A percentile compares a stretch with the other conserved stretches of the same genome.
Evolutionary conservation across 2,113 vertebrate species (phyloP).

Genomic region (Nibea albiflora): DNA sequence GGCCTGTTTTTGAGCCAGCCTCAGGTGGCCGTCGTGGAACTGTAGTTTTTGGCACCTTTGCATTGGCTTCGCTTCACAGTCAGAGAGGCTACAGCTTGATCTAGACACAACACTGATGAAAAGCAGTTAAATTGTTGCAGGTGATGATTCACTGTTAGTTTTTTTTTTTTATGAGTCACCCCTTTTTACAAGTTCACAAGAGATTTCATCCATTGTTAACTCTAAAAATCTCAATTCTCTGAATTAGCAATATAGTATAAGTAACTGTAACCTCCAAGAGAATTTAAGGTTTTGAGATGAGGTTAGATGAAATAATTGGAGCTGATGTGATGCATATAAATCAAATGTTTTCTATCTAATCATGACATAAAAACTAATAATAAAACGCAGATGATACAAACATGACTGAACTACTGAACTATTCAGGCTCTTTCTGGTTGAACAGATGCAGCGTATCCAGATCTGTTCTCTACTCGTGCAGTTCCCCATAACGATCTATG

Average conservation of each 20-base stretch:
- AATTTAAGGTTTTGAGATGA: background rate
- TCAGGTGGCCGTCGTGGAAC: too few species aligned
- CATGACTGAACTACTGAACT: background rate
- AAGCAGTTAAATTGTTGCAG: background rate
- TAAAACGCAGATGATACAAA: background rate
- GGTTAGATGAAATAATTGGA: background rate
- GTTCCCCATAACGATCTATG: conserved; percentile 17
- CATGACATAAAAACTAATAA: too few species aligned
- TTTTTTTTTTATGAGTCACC: too few species aligned
- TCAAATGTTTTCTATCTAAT: background rate
- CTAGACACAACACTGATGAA: too few species aligned
- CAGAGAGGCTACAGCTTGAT: too few species aligned
- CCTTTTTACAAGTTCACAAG: background rate
- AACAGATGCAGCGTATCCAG: background rate
- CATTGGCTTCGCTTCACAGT: too few species aligned
- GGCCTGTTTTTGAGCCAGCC: too few species aligned
- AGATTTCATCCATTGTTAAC: background rate
- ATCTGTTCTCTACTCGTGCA: conserved; percentile 8
- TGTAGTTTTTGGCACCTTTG: too few species aligned
- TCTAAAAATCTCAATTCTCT: too few species aligned
- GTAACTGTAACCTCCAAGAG: too few species aligned
- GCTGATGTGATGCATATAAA: background rate
- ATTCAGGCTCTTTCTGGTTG: background rate
- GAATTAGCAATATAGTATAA: too few species aligned
- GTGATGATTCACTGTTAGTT: background rate